phyloP scores from a whole-genome alignment of 2,113 vertebrate genomes.

The Rhizomys pruinosus region DNA sequence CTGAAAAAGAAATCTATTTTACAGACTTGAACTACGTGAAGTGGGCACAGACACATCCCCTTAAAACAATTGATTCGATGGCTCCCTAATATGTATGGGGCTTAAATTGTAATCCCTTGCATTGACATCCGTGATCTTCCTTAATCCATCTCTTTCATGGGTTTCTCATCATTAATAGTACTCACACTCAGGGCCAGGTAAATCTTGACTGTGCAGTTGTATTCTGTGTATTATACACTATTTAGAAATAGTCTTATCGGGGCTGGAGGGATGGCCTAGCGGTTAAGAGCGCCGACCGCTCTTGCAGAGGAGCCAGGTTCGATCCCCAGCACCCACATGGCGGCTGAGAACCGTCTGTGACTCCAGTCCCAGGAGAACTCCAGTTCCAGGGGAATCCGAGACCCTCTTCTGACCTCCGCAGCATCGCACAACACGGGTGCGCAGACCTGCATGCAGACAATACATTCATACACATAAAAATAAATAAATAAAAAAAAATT shows the following conservation, averaged over 20 bases:
- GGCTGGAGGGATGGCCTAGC: no score
- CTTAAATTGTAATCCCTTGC: background rate
- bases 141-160: background rate
- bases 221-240: background rate
- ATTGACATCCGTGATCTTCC: background rate
- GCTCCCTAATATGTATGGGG: background rate
- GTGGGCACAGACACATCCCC: background rate
- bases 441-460: no score
- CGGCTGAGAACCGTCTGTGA: no score
- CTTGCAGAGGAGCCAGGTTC: no score
- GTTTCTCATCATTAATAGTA: background rate
- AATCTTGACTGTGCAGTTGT: background rate
- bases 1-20: constrained; percentile 23
- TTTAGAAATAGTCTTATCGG: background rate
- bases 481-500: no score
- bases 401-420: no score
- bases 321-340: no score
- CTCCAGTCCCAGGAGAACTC: no score
- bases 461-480: no score
- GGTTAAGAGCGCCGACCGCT: no score
- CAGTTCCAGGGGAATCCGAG: no score
- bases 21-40: constrained; percentile 17
- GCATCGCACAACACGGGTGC: no score
- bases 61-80: background rate
- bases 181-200: background rate